phyloP scores from a whole-genome alignment of 2,113 vertebrate species.

The Pimephales promelas region DNA sequence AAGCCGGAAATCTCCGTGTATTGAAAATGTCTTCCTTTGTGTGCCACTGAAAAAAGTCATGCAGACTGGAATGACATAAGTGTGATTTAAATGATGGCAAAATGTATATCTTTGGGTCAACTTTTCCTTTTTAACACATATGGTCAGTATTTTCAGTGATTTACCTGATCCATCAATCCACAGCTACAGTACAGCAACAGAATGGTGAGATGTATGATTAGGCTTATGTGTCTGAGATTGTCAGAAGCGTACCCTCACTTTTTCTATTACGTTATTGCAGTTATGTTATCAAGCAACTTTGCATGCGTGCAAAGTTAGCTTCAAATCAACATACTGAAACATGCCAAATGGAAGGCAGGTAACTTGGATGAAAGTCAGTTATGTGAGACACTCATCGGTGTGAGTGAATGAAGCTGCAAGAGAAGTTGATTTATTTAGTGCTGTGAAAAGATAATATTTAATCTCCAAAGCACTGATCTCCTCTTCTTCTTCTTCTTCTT shows the following conservation, averaged over 20 bases:
- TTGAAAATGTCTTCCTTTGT: neutral
- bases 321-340: slow-evolving; percentile 14
- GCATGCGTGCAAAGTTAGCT: neutral
- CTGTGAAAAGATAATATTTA: slow-evolving; percentile 81
- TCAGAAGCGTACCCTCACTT: too few species aligned
- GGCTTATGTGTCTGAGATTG: neutral
- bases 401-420: slow-evolving; percentile 55
- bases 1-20: neutral
- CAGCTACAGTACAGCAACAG: neutral
- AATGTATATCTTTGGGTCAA: neutral
- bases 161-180: neutral
- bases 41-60: neutral
- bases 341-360: slow-evolving; percentile 39
- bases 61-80: neutral
- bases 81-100: too few species aligned
- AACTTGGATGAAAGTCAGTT: slow-evolving; percentile 30
- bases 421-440: slow-evolving; percentile 78
- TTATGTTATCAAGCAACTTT: too few species aligned
- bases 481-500: neutral
- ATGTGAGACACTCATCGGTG: neutral
- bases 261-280: too few species aligned
- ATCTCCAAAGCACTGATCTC: slow-evolving; percentile 83
- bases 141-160: neutral
- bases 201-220: neutral
- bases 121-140: neutral